Percentiles rank a stretch among this genome's conserved stretches.
These are phyloP conservation scores for Tetraneura akinire DNA, from an alignment of 1,140 invertebrate species.

Conservation along the genomic window DNA sequence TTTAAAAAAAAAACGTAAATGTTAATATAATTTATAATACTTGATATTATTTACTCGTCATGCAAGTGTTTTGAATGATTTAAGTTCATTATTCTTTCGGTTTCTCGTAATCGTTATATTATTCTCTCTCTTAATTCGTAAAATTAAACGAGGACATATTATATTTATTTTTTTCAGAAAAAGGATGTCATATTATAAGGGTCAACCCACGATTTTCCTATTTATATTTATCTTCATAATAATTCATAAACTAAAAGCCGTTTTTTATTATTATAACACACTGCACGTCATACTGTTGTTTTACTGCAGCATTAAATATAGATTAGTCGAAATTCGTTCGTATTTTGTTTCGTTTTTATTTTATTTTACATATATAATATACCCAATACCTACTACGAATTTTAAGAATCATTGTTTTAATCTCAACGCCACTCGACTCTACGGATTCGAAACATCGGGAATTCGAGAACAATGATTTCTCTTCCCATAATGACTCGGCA, in stretches of 20 bases:
- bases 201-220: constrained; percentile 20
- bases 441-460: background rate
- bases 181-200: background rate
- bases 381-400: too few species aligned
- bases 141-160: constrained; percentile 1
- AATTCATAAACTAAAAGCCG: background rate
- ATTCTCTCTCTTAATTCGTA: background rate
- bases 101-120: background rate
- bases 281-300: background rate
- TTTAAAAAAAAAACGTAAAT: too few species aligned
- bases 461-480: constrained; percentile 18
- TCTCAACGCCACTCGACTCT: background rate
- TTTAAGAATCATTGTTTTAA: background rate
- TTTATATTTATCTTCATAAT: constrained; percentile 6
- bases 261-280: background rate
- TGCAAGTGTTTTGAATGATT: too few species aligned
- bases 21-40: too few species aligned
- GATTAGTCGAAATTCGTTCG: background rate
- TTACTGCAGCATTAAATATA: background rate
- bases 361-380: background rate
- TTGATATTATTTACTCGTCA: too few species aligned
- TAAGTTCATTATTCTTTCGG: background rate
- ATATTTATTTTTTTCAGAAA: background rate
- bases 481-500: constrained; percentile 1
- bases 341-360: background rate